phyloP scores from a whole-genome alignment of 2,797 vertebrate species.

The Parauchenoglanis ngamensis region DNA sequence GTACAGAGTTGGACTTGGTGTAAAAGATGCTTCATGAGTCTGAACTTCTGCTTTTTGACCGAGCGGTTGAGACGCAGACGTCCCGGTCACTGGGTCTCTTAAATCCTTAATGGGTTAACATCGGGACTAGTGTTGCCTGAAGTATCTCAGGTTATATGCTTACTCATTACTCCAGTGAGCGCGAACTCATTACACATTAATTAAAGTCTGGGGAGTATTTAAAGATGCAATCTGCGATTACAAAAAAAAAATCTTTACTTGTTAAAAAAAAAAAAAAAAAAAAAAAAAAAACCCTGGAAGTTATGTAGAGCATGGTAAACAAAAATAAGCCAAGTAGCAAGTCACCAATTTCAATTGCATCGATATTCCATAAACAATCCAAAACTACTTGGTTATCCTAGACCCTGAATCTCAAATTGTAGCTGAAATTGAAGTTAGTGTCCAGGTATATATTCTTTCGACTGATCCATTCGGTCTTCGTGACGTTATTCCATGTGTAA shows the following conservation, averaged over 20 bases:
- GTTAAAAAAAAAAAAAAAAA: not conserved
- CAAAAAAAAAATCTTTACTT: not conserved
- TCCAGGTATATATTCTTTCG: too few species aligned
- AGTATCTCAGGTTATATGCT: not conserved
- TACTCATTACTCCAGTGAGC: not conserved
- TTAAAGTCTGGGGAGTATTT: not conserved
- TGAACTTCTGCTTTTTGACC: slow-evolving; percentile 11
- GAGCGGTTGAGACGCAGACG: not conserved
- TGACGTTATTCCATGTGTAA: too few species aligned
- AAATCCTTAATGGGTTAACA: not conserved
- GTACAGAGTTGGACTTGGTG: not conserved
- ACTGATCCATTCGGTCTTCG: too few species aligned
- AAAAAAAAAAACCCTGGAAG: not conserved
- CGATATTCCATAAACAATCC: too few species aligned
- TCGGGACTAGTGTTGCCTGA: not conserved
- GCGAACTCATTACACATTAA: not conserved
- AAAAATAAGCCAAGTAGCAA: too few species aligned
- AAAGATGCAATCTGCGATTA: not conserved
- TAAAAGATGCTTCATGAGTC: not conserved
- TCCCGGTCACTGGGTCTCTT: not conserved
- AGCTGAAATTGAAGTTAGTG: too few species aligned
- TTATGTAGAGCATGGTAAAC: not conserved
- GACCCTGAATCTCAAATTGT: too few species aligned
- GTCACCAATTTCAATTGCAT: too few species aligned
- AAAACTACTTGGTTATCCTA: too few species aligned